Evolutionary conservation across 2,113 vertebrate genomes (phyloP).

Genomic region (Delphinus delphis): DNA sequence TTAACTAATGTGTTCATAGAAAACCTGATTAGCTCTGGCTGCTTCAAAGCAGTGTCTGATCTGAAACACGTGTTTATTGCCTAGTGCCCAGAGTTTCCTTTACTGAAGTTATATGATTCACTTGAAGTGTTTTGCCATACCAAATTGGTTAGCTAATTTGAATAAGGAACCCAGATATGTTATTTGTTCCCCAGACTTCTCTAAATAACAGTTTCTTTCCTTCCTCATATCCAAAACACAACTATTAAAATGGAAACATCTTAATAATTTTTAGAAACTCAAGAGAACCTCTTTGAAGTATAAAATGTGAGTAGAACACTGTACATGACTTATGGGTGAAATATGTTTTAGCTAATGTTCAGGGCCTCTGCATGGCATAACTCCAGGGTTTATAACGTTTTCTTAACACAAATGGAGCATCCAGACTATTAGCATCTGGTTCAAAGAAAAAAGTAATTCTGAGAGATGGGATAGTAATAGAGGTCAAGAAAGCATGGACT

Average conservation of each 20-base stretch:
- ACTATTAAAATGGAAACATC: conserved; percentile 3
- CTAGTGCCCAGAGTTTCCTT: conserved; percentile 8
- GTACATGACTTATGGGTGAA: conserved; percentile 15
- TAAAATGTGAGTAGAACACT: background rate
- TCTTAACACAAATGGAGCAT: conserved; percentile 1
- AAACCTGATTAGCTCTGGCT: background rate
- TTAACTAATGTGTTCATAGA: conserved; percentile 20
- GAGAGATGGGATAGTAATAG: background rate
- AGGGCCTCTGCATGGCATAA: background rate
- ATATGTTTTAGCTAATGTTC: conserved; percentile 3
- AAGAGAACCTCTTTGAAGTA: background rate
- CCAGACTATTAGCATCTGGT: background rate
- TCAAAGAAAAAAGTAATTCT: background rate
- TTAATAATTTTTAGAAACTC: conserved; percentile 24
- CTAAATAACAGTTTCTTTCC: conserved; percentile 41
- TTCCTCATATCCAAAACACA: conserved; percentile 35
- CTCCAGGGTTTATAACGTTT: background rate
- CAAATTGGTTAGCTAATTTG: conserved; percentile 53
- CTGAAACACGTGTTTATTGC: conserved; percentile 16
- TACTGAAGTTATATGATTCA: conserved; percentile 36
- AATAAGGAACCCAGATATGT: conserved; percentile 44
- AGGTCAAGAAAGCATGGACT: background rate
- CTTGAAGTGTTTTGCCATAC: conserved; percentile 50
- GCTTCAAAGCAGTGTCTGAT: background rate
- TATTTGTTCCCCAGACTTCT: conserved; percentile 46